A percentile compares a stretch with the other conserved stretches of the same genome.
Evolutionary conservation across 2,888 invertebrate genomes (phyloP).

Genomic region (Epinotia brunnichana): DNA sequence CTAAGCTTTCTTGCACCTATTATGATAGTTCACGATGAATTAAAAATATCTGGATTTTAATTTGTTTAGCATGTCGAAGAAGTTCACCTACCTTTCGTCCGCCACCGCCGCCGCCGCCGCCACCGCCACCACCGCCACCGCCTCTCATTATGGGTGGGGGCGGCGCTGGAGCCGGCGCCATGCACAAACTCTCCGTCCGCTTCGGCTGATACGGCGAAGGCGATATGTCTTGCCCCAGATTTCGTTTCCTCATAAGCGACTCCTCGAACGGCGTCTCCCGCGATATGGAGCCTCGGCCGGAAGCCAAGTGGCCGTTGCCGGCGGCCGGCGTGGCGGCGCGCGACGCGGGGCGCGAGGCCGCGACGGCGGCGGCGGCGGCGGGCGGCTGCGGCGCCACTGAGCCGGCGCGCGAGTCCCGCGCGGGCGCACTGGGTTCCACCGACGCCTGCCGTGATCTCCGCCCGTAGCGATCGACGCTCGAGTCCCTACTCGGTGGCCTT

Average conservation of each 20-base stretch:
- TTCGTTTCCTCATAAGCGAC: constrained; percentile 90
- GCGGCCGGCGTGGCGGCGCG: constrained; percentile 81
- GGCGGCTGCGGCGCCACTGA: constrained; percentile 90
- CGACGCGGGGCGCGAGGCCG: constrained; percentile 83
- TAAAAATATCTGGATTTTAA: too few relatives aligned
- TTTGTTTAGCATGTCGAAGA: neutral
- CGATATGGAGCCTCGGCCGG: constrained; percentile 84
- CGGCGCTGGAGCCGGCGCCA: constrained; percentile 79
- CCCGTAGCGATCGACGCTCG: constrained; percentile 92
- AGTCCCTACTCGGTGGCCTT: constrained; percentile 93
- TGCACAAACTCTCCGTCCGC: constrained; percentile 94
- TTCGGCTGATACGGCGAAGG: constrained; percentile 95
- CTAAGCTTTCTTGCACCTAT: too few relatives aligned
- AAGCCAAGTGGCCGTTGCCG: constrained; percentile 87
- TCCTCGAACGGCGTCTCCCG: constrained; percentile 90
- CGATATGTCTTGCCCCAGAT: constrained; percentile 93
- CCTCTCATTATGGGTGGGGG: constrained; percentile 72
- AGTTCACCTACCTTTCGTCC: constrained; percentile 76
- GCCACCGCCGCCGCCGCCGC: constrained; percentile 66
- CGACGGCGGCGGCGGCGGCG: constrained; percentile 73
- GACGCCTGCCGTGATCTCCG: constrained; percentile 91
- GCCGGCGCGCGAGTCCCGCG: constrained; percentile 86
- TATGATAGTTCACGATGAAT: too few relatives aligned
- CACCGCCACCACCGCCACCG: constrained; percentile 72
- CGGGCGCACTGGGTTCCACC: constrained; percentile 85